Evolutionary conservation across 1,140 invertebrate genomes (phyloP), one percentile per base, ranked within the genome.

Genomic region (Zaprionus camerounensis): DNA sequence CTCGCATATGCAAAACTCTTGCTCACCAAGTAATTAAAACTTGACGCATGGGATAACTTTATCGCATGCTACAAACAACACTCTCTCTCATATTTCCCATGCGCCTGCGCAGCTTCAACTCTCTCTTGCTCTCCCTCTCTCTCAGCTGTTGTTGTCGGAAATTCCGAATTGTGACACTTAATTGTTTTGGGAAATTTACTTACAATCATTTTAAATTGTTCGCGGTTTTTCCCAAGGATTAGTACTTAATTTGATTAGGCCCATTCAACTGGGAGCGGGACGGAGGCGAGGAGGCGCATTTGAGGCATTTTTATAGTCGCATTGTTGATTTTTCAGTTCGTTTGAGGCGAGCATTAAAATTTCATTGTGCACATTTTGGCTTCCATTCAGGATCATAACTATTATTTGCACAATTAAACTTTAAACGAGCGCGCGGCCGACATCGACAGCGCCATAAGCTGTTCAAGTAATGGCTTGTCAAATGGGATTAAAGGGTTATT

Each of bases 111-210:
- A 70, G 36, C 31, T 34, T 34, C 3, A 34, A 15, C 31, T 66
- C 31, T 17, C 24, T 31, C 9, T 4, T 7, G 11, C 56, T 63
- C 51, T n/a, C 49, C 28, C 53, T 24, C 44, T 58, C 38, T 9
- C 55, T 31, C 62, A 76, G 68, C 69, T 76, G 62, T 66, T 76
- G 9, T 58, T 53, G 49, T 36, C 62, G 70, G 74, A 72, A 76
- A 67, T 57, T 41, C 70, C 12, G 26, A 63, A 70, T 61, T 67
- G 56, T 49, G 64, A 20, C 53, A 74, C 69, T 80, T 88, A 88
- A 88, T 90, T 90, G 85, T 85, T 90, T 88, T 81, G 85, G 85
- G 85, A 90, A 88, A 88, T 90, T 88, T 85, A 85, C 85, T 88
- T 88, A 84, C 78, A 90, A 90, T 90, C 85, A 90, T 88, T 90